These are phyloP conservation scores for Pristis pectinata DNA, from an alignment of 2,797 vertebrate genomes.

Conservation along the genomic window DNA sequence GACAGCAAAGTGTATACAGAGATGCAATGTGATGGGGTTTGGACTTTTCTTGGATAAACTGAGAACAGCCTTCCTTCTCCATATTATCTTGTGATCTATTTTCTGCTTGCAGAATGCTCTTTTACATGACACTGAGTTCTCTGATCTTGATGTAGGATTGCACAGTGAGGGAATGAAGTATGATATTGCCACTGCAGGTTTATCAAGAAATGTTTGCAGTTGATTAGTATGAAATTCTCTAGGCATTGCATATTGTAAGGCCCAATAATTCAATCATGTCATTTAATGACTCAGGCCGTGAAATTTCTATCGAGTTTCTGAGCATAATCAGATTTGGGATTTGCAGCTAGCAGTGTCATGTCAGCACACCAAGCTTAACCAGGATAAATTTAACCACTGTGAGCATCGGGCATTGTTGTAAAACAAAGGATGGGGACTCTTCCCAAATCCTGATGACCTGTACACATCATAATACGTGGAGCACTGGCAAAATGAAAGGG, in stretches of 20 bases:
- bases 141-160: background rate
- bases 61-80: background rate
- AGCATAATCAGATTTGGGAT: background rate
- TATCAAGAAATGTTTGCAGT: background rate
- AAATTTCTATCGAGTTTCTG: background rate
- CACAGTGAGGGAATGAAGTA: background rate
- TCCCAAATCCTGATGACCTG: background rate
- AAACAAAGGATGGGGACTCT: background rate
- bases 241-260: background rate
- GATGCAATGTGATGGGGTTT: background rate
- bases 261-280: background rate
- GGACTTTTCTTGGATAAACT: background rate
- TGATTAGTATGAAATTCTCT: background rate
- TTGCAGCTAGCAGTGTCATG: background rate
- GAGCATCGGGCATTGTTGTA: too few relatives aligned
- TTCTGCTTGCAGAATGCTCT: background rate
- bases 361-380: background rate
- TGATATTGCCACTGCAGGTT: background rate
- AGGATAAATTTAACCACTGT: background rate
- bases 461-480: background rate
- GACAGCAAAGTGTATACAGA: background rate
- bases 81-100: background rate
- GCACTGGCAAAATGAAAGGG: background rate
- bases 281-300: background rate
- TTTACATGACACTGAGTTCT: background rate